Evolutionary conservation across 1,140 invertebrate genomes (phyloP), one percentile per base, ranked within the genome.

Genomic region (Metaphire vulgaris): DNA sequence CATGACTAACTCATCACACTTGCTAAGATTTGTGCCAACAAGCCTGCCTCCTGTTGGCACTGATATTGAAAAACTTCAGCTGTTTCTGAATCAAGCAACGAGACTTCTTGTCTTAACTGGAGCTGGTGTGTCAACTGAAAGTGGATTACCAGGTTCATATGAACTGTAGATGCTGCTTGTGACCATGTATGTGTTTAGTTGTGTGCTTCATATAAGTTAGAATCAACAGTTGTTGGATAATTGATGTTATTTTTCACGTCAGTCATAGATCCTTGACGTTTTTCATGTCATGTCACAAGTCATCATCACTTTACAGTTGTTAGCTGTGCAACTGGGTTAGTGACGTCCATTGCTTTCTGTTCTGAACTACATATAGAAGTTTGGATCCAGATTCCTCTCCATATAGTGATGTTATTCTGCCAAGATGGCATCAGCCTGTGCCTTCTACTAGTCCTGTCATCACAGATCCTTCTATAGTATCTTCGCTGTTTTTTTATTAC

Each of bases 121-220:
- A 41, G 96, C 96, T 79, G 96, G 96, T 73, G 91, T 99, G 81
- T 98, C 96, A 31, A 99, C 96, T 21, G 96, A 98, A 90, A 90
- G 89, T 86, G 96, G 96, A 77, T 95, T 97, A 81, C 94, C 94
- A 32, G 84, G 56, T 74, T 1, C n/a, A 33, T n/a, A 28, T n/a
- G n/a, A n/a, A n/a, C n/a, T n/a, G n/a, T 31, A 0, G 21, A 33
- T 72, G 12, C 26, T 6, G 21, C 14, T 72, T 56, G 33, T 33
- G 28, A 26, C 41, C 26, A 29, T 66, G 1, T 68, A n/a, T 64
- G 65, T 1, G 1, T 34, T 15, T 16, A 6, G 2, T 74, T 26
- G 2, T 29, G 69, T 30, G n/a, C 29, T 29, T 29, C n/a, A 71
- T 21, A 31, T 30, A 31, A 30, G 30, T 26, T 16, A 12, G 2